Conservation (phyloP, 2,888 invertebrate species). For the Drosophila mayaguana region DNA sequence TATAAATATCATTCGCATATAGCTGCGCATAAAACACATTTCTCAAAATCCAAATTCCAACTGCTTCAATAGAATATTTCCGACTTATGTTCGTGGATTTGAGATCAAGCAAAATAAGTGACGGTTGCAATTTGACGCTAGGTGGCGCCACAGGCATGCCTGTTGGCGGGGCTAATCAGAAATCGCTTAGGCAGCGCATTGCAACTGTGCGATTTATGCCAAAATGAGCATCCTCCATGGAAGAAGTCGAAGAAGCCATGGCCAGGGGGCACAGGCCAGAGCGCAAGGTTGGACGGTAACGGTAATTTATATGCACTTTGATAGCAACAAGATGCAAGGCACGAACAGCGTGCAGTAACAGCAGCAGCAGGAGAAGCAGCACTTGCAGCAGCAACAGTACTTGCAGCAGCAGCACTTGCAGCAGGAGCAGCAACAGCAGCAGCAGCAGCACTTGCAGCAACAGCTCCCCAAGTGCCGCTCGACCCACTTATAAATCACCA, state of each 20-base stretch:
- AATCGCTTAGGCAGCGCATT: slow-evolving; percentile 65
- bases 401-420: slow-evolving; percentile 3
- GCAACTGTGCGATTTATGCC: slow-evolving; percentile 45
- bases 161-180: slow-evolving; percentile 59
- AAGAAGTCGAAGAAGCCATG: neutral
- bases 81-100: neutral
- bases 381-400: slow-evolving; percentile 6
- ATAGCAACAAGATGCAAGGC: slow-evolving; percentile 77
- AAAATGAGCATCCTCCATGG: slow-evolving; percentile 39
- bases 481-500: slow-evolving; percentile 70
- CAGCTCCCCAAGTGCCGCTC: slow-evolving; percentile 26
- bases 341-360: slow-evolving; percentile 22
- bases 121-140: neutral
- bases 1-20: too few species aligned
- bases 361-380: neutral
- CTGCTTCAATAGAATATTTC: neutral
- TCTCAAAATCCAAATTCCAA: neutral
- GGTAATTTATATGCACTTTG: slow-evolving; percentile 80
- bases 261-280: neutral
- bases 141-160: slow-evolving; percentile 42
- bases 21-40: neutral
- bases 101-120: neutral
- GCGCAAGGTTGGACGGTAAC: slow-evolving; percentile 4
- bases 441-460: neutral
- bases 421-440: slow-evolving; percentile 17